Conservation (phyloP, 2,113 vertebrate genomes). For the Echinops telfairi region DNA sequence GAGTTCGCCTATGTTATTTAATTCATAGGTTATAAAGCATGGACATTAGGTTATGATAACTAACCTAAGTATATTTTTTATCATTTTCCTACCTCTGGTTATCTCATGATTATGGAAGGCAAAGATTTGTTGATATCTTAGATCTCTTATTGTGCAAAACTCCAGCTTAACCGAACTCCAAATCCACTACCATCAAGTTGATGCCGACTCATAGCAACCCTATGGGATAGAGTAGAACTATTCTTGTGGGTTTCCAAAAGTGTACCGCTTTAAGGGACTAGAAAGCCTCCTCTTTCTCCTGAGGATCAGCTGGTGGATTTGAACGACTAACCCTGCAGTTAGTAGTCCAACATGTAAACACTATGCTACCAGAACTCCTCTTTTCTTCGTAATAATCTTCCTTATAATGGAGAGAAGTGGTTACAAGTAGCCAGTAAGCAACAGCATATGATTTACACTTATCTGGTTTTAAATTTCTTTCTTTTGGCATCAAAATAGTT, state of each 20-base stretch:
- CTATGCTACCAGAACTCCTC: not conserved
- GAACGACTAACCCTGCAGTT: too few species aligned
- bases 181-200: too few species aligned
- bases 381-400: constrained; percentile 34
- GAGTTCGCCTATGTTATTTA: not conserved
- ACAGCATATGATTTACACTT: constrained; percentile 17
- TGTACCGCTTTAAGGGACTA: too few species aligned
- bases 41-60: not conserved
- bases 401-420: not conserved
- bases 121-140: constrained; percentile 23
- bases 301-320: too few species aligned
- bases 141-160: not conserved
- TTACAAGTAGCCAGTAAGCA: not conserved
- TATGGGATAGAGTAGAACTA: too few species aligned
- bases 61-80: constrained; percentile 25
- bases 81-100: constrained; percentile 4
- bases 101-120: not conserved
- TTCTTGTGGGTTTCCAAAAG: too few species aligned
- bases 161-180: not conserved
- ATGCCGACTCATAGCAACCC: too few species aligned
- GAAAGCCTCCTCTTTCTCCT: too few species aligned
- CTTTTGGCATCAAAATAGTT: not conserved
- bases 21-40: constrained; percentile 14
- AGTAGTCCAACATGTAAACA: too few species aligned
- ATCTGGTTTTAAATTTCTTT: constrained; percentile 51